A percentile compares a stretch with the other conserved stretches of the same genome.
Evolutionary conservation across 2,888 invertebrate genomes (phyloP).

Genomic region (Dendrolimus houi): DNA sequence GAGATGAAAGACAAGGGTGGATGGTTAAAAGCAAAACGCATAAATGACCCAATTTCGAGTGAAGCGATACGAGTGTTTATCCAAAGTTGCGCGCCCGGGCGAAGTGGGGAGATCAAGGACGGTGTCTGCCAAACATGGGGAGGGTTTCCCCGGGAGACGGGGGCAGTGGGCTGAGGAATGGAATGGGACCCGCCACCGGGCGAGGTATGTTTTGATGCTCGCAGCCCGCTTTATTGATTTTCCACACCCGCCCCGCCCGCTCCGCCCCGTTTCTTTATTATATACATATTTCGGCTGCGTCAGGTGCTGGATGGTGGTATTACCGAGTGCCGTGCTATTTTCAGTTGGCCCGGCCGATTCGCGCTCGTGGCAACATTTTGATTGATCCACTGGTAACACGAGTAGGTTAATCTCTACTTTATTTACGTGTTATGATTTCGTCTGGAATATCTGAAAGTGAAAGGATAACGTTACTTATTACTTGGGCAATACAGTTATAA

Average conservation of each 20-base stretch:
- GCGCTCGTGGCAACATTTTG: constrained; percentile 42
- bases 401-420: constrained; percentile 28
- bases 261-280: constrained; percentile 50
- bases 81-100: constrained; percentile 63
- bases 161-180: constrained; percentile 25
- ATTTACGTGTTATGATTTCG: constrained; percentile 10
- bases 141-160: constrained; percentile 71
- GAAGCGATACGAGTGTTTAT: constrained; percentile 69
- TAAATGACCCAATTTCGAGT: constrained; percentile 67
- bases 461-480: background rate
- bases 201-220: constrained; percentile 70
- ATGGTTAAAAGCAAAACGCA: constrained; percentile 43
- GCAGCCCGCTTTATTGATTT: constrained; percentile 73
- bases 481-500: no score
- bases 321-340: constrained; percentile 59
- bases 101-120: constrained; percentile 71
- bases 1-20: constrained; percentile 21
- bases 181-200: constrained; percentile 26
- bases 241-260: constrained; percentile 46
- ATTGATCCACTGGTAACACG: constrained; percentile 46
- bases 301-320: constrained; percentile 45
- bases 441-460: background rate
- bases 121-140: constrained; percentile 74
- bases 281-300: constrained; percentile 36
- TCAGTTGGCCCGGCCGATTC: constrained; percentile 51